Conservation (phyloP, 2,113 vertebrate species). For the Vimba vimba region DNA sequence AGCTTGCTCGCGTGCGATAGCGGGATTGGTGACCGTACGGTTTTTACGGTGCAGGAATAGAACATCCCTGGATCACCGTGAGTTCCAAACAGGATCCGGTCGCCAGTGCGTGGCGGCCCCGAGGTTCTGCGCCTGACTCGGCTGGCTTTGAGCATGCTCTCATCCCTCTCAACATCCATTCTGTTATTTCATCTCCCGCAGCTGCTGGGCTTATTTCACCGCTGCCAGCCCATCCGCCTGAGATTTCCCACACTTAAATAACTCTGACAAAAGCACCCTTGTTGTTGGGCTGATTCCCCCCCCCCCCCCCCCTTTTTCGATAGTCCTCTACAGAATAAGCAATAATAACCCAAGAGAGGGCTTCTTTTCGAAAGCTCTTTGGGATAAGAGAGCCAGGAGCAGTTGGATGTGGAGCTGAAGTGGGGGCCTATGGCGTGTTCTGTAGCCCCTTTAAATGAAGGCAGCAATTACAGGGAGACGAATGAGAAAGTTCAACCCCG, state of each 20-base stretch:
- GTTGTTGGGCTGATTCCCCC: constrained; percentile 45
- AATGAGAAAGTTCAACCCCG: constrained; percentile 37
- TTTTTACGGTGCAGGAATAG: constrained; percentile 50
- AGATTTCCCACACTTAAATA: constrained; percentile 57
- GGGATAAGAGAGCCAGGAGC: constrained; percentile 30
- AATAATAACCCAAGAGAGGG: constrained; percentile 56
- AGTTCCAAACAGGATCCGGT: constrained; percentile 56
- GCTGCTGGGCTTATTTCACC: constrained; percentile 51
- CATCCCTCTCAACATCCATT: constrained; percentile 52
- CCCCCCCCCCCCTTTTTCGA: constrained; percentile 18
- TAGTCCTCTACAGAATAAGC: constrained; percentile 59
- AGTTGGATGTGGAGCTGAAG: constrained; percentile 17
- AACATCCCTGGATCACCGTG: constrained; percentile 54
- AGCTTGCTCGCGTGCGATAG: constrained; percentile 27
- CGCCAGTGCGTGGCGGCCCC: constrained; percentile 30
- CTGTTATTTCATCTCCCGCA: constrained; percentile 57
- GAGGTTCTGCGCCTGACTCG: constrained; percentile 47
- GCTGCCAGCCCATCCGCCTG: constrained; percentile 48
- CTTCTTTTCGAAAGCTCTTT: constrained; percentile 41
- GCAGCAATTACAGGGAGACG: constrained; percentile 32
- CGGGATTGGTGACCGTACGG: constrained; percentile 18
- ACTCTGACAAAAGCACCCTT: constrained; percentile 44
- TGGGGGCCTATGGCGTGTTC: not conserved
- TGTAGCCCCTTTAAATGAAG: constrained; percentile 38
- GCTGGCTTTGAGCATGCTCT: constrained; percentile 51